Base-by-base conservation (phyloP, 2,113 vertebrate species). In the Tinamus guttatus region DNA sequence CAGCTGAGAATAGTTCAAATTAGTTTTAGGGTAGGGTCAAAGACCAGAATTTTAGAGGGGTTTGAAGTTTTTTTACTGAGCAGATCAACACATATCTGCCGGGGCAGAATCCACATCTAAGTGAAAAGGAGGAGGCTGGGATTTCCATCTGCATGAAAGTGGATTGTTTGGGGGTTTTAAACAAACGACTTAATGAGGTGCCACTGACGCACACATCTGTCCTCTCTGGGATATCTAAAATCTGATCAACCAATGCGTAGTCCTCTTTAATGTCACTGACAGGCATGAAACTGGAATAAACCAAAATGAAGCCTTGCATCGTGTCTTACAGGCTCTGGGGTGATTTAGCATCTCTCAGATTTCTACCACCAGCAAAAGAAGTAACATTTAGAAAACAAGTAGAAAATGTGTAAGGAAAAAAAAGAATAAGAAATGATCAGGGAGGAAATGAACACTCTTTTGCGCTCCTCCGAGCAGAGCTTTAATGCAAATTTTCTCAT, bases 21-120 rank as follows among this genome's bases (percentile, higher is more conserved):
- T 96, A 92, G 90, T 95, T 95, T 96, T 95, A 93, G 77, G 77
- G 49, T 74, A 96, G 91, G 74, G 94, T 93, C 92, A 95, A 93
- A 94, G 89, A 92, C 36, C 49, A 90, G 71, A 84, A 81, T 84
- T 96, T 69, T 86, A 84, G 30, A 11, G 28, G 21, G 49, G n/a
- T 40, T 88, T 95, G 85, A 90, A 87, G 90, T 74, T 86, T 93
- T 95, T 93, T 60, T 84, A 20, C 74, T 76, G 90, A 63, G 68
- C 43, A 40, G 65, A 88, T 95, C 93, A 93, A 87, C 80, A 76
- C 2, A 0, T 85, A 85, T 89, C 70, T 77, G 40, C 67, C 0
- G 3, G 3, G 16, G 30, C 7, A 86, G 83, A 96, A 96, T 96
- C 87, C 92, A 96, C 92, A 95, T 88, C 93, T 63, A 5, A 40